A percentile compares a stretch with the other conserved stretches of the same genome.
phyloP scores from a whole-genome alignment of 2,888 invertebrate species.

The Tetropium fuscum region DNA sequence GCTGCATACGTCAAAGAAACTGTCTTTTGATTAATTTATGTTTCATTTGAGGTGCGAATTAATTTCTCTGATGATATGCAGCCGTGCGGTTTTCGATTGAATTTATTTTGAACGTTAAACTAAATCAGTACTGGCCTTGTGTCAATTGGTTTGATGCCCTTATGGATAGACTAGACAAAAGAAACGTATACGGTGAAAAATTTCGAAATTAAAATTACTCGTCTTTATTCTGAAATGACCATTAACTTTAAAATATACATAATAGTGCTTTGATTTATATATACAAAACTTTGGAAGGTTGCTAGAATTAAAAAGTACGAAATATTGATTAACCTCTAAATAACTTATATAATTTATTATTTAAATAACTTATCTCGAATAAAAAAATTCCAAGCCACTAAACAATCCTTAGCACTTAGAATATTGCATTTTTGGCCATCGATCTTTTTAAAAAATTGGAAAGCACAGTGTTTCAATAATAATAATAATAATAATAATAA shows the following conservation, averaged over 20 bases:
- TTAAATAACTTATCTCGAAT: conserved; percentile 29
- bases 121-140: conserved; percentile 50
- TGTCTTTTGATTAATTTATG: conserved; percentile 7
- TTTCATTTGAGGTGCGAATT: conserved; percentile 4
- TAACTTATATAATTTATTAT: conserved; percentile 37
- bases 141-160: conserved; percentile 47
- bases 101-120: conserved; percentile 14
- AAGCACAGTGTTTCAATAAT: conserved; percentile 54
- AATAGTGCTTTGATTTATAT: conserved; percentile 45
- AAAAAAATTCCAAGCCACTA: conserved; percentile 35
- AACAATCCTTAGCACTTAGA: conserved; percentile 35
- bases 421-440: conserved; percentile 61
- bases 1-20: no score
- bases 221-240: conserved; percentile 29
- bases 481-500: conserved; percentile 55
- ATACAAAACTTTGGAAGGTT: conserved; percentile 54
- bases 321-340: conserved; percentile 48
- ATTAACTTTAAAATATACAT: conserved; percentile 35
- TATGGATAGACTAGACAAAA: conserved; percentile 53
- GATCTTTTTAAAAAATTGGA: conserved; percentile 50
- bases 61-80: background rate
- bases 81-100: conserved; percentile 3
- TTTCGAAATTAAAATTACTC: conserved; percentile 42
- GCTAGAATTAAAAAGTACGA: conserved; percentile 49
- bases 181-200: conserved; percentile 31